Evolutionary conservation across 2,113 vertebrate genomes (phyloP), one percentile per base, ranked within the genome.

Genomic region (Gorsachius goisagi): DNA sequence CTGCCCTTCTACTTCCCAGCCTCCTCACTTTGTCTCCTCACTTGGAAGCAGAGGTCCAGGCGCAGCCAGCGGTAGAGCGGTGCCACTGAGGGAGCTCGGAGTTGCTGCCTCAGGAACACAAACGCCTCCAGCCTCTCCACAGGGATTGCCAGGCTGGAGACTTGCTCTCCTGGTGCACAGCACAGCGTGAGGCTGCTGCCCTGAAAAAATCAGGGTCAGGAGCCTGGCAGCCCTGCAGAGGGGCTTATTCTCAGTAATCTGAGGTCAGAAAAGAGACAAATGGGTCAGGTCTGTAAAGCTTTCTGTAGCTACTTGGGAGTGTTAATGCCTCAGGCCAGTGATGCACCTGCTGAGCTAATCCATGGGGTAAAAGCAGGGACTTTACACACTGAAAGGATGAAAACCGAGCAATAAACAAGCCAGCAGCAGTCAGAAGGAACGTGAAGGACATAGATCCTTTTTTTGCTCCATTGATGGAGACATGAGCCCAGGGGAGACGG

Each of bases 171-270:
- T 6, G 60, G 39, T 5, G 6, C 9, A 3, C 3, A 6, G 72
- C 62, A 4, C 50, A 5, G 41, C 0, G 1, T 0, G 0, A 56
- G 20, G 62, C 67, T 59, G 62, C 73, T 27, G 77, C 6, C 53
- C 63, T 8, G 4, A 1, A 1, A 1, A 33, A 26, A 28, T 50
- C 32, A 9, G 63, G 75, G 80, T 53, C 23, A 37, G 64, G 9
- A 83, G 47, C 66, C 50, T 1, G 0, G 55, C 75, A 82, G 67
- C 21, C 35, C 35, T 3, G 44, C 59, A 16, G 15, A 15, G 53
- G 7, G 0, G 1, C 12, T 86, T 47, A 17, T 63, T 32, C 58
- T 45, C 3, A 27, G 77, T 17, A 15, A 62, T 27, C n/a, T 14
- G 47, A 39, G 69, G 55, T 28, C 66, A 78, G 68, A 59, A 84